Evolutionary conservation across 2,797 vertebrate genomes (phyloP).

Genomic region (Poecilia gillii): DNA sequence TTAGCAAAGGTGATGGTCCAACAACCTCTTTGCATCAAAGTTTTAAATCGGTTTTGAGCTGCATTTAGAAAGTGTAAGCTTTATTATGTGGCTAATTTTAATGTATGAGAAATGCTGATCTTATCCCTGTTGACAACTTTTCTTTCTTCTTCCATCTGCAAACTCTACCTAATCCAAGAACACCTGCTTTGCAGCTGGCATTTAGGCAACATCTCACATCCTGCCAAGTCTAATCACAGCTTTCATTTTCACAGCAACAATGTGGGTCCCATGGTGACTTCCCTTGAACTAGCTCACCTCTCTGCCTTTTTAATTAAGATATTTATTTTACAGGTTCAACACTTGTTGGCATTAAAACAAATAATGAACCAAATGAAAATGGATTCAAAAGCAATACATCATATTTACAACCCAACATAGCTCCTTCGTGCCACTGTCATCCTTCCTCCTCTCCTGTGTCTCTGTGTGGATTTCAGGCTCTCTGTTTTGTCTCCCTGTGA

Average conservation of each 20-base stretch:
- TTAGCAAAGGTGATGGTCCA: background rate
- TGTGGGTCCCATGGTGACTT: background rate
- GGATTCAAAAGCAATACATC: background rate
- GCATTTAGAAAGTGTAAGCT: background rate
- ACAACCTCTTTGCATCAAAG: background rate
- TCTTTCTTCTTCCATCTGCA: background rate
- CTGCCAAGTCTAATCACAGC: slow-evolving; percentile 30
- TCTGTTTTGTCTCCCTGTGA: slow-evolving; percentile 5
- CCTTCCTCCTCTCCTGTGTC: background rate
- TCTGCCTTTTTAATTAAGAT: slow-evolving; percentile 35
- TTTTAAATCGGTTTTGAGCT: background rate
- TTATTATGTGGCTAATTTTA: background rate
- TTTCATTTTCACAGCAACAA: slow-evolving; percentile 21
- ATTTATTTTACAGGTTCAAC: slow-evolving; percentile 33
- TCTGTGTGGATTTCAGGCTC: background rate
- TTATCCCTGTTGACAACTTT: background rate
- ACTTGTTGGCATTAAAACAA: slow-evolving; percentile 1
- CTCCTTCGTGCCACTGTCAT: no score
- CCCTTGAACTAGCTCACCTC: background rate
- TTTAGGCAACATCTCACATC: slow-evolving; percentile 36
- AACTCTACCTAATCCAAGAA: slow-evolving; percentile 12
- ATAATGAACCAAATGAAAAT: background rate
- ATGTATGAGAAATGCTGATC: slow-evolving; percentile 11
- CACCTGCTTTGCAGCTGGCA: slow-evolving; percentile 40
- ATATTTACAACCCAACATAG: background rate